phyloP scores from a whole-genome alignment of 2,113 vertebrate species.

The Strix aluco region DNA sequence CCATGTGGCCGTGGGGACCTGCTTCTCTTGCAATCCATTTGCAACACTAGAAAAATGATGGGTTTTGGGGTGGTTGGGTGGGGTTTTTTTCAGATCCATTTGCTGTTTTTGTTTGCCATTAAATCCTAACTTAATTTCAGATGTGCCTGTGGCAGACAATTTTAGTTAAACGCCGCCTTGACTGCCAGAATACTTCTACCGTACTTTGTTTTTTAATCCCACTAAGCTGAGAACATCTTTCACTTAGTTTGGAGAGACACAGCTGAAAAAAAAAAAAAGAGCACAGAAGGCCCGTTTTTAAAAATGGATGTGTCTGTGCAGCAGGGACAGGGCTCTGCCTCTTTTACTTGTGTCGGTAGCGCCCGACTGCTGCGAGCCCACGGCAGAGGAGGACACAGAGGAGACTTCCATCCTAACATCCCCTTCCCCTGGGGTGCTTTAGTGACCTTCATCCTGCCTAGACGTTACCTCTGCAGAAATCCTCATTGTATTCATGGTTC shows the following conservation, averaged over 20 bases:
- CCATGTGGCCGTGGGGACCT: neutral
- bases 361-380: neutral
- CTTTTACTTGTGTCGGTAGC: neutral
- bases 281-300: neutral
- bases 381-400: neutral
- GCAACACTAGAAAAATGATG: neutral
- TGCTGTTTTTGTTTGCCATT: neutral
- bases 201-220: neutral
- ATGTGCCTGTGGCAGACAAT: conserved; percentile 2
- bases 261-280: neutral
- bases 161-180: neutral
- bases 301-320: neutral
- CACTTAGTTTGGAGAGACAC: neutral
- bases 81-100: neutral
- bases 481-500: neutral
- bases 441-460: neutral
- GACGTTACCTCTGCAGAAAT: neutral
- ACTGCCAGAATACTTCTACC: neutral
- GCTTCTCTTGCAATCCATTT: neutral
- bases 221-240: neutral
- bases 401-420: neutral
- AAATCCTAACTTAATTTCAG: neutral
- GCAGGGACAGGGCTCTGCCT: neutral
- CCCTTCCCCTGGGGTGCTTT: neutral
- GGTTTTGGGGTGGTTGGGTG: neutral